These are phyloP conservation scores for Strongylocentrotus purpuratus DNA, from an alignment of 35 echinoderm and acorn worm species.

Conservation along the genomic window DNA sequence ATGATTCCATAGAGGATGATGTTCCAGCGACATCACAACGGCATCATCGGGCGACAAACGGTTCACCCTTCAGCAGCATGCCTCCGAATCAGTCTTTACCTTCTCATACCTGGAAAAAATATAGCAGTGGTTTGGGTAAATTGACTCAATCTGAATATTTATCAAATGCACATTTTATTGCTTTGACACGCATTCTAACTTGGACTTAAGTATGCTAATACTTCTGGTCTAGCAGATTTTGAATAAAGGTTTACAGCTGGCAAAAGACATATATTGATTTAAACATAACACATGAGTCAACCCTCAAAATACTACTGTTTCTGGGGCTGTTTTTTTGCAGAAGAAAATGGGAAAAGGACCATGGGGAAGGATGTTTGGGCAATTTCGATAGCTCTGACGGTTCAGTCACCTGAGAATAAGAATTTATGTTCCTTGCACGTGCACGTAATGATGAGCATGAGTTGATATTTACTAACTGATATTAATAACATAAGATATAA, in stretches of 20 bases:
- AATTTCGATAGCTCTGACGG: background rate
- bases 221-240: background rate
- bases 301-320: no score
- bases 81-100: constrained; percentile 9
- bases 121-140: constrained; percentile 56
- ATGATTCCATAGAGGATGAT: constrained; percentile 66
- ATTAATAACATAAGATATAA: background rate
- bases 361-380: background rate
- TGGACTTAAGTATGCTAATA: background rate
- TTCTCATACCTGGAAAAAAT: constrained; percentile 43
- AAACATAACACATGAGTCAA: background rate
- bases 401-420: background rate
- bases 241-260: background rate
- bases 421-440: background rate
- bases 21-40: constrained; percentile 24
- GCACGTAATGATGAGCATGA: background rate
- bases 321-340: no score
- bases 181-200: no score
- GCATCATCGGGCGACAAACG: background rate
- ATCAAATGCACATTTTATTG: background rate
- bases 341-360: background rate
- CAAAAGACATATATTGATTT: background rate
- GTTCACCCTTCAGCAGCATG: constrained; percentile 29
- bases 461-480: background rate
- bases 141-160: constrained; percentile 15